These are phyloP conservation scores for Pachycephus smyrnensis DNA, from an alignment of 2,888 invertebrate genomes.

Conservation along the genomic window DNA sequence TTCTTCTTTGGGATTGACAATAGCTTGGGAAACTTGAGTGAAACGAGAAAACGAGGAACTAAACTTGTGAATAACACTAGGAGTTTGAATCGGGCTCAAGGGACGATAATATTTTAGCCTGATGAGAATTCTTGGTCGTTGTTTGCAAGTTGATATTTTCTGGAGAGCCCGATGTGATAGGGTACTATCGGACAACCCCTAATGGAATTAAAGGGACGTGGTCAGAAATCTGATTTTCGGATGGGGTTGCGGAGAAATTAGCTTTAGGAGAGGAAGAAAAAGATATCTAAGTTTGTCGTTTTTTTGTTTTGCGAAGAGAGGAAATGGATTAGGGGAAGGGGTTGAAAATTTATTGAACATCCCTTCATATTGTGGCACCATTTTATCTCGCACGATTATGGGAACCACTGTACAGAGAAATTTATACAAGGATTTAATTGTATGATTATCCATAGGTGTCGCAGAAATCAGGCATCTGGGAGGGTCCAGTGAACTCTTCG, in stretches of 20 bases:
- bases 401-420: not conserved
- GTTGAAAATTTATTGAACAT: not conserved
- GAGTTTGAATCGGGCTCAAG: not conserved
- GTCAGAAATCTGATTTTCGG: not conserved
- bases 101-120: not conserved
- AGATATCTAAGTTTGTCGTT: too few relatives aligned
- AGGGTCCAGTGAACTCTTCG: slow-evolving; percentile 54
- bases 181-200: not conserved
- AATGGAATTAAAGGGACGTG: not conserved
- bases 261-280: not conserved
- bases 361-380: not conserved
- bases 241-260: not conserved
- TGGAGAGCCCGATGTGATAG: not conserved
- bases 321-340: not conserved
- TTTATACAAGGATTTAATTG: not conserved
- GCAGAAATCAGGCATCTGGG: slow-evolving; percentile 64
- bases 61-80: not conserved
- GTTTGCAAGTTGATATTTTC: not conserved
- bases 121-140: not conserved
- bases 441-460: slow-evolving; percentile 51
- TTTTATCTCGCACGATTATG: not conserved
- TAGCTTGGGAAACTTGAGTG: not conserved
- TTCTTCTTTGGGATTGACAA: not conserved
- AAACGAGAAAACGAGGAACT: not conserved
- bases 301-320: not conserved